Percentiles rank a stretch among this genome's conserved stretches.
Conservation (phyloP, 2,888 invertebrate species). For the Agrotis clavis region DNA sequence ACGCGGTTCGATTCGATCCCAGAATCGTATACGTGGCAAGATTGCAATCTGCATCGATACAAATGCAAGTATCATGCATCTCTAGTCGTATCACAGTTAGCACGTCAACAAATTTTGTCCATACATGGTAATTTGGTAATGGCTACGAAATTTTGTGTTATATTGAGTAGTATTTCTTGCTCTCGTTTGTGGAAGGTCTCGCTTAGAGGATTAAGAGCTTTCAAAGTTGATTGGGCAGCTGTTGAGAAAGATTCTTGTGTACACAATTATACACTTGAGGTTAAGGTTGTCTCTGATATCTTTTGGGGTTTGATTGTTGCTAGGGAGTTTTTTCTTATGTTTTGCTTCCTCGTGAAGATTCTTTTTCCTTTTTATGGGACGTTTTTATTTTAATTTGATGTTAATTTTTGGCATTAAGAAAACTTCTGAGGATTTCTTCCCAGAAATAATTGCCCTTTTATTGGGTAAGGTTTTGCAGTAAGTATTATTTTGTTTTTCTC, state of each 20-base stretch:
- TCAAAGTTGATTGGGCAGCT: constrained; percentile 18
- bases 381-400: too few species aligned
- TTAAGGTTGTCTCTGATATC: constrained; percentile 17
- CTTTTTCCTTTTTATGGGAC: not conserved
- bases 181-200: constrained; percentile 26
- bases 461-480: too few species aligned
- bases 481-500: constrained; percentile 3
- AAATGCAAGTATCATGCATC: too few species aligned
- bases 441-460: not conserved
- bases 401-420: not conserved
- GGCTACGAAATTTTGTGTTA: constrained; percentile 2
- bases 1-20: too few species aligned
- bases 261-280: not conserved
- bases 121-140: constrained; percentile 38
- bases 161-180: constrained; percentile 6
- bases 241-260: constrained; percentile 16
- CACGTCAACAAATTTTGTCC: constrained; percentile 42
- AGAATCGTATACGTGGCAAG: too few species aligned
- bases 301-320: constrained; percentile 1
- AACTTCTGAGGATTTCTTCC: not conserved
- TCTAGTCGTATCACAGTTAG: constrained; percentile 35
- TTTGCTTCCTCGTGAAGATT: not conserved
- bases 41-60: too few species aligned
- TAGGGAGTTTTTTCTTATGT: not conserved
- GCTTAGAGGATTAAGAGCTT: constrained; percentile 27